Conservation (phyloP, 1,140 invertebrate species). For the Drosophila gunungcola region DNA sequence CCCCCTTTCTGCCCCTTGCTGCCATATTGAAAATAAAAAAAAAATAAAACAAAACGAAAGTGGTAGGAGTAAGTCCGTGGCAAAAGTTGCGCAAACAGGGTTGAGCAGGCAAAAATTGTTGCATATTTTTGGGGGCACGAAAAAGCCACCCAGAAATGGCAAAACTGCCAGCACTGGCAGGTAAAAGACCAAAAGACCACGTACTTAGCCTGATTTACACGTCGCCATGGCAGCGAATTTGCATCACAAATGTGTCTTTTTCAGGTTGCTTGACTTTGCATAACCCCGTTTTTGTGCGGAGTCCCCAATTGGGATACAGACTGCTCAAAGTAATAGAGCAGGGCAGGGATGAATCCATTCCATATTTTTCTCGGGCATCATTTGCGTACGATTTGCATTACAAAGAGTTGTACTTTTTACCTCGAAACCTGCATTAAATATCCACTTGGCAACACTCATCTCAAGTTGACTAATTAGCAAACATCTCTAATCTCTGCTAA, state of each 20-base stretch:
- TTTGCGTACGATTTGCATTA: constrained; percentile 78
- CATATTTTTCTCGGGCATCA: constrained; percentile 74
- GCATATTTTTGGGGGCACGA: constrained; percentile 62
- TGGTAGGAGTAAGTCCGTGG: constrained; percentile 10
- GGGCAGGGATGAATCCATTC: constrained; percentile 62
- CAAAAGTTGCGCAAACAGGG: constrained; percentile 66
- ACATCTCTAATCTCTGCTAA: constrained; percentile 41
- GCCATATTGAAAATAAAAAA: constrained; percentile 39
- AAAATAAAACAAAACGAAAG: no score
- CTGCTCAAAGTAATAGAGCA: constrained; percentile 59
- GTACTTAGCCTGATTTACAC: constrained; percentile 82
- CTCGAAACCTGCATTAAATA: constrained; percentile 48
- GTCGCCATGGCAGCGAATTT: constrained; percentile 73
- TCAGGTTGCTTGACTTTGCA: constrained; percentile 83
- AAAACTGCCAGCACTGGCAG: constrained; percentile 56
- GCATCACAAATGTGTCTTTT: constrained; percentile 83
- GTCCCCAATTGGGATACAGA: constrained; percentile 13
- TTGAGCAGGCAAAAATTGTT: constrained; percentile 72
- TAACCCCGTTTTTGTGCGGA: constrained; percentile 68
- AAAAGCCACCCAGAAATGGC: constrained; percentile 24
- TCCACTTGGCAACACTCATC: constrained; percentile 39
- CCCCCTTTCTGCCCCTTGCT: constrained; percentile 11
- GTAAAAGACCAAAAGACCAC: constrained; percentile 80
- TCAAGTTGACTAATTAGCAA: constrained; percentile 65
- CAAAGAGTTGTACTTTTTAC: constrained; percentile 57